These are phyloP conservation scores for Centropus unirufus DNA, from an alignment of 2,113 vertebrate genomes.

Conservation along the genomic window DNA sequence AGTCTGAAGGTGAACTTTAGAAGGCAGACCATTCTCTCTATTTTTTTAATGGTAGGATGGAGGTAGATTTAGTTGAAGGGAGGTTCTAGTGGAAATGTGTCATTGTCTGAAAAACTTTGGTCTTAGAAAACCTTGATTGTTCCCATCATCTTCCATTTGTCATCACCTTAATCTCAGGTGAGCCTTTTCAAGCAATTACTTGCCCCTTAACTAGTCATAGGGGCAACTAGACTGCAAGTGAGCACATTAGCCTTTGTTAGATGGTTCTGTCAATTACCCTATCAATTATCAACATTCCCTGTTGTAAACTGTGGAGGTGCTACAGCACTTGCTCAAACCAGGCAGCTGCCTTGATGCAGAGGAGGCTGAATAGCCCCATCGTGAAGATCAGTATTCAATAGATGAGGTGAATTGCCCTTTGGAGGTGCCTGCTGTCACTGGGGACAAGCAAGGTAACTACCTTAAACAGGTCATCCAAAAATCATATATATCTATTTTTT, in stretches of 20 bases:
- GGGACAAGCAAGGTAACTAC: background rate
- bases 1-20: background rate
- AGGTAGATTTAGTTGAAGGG: background rate
- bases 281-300: background rate
- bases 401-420: background rate
- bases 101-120: background rate
- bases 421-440: background rate
- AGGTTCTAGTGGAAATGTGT: background rate
- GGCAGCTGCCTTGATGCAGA: background rate
- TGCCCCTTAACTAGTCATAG: background rate
- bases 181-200: background rate
- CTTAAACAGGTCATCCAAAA: background rate
- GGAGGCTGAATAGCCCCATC: background rate
- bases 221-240: background rate
- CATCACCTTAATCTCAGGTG: background rate
- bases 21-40: background rate
- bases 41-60: background rate
- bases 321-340: background rate
- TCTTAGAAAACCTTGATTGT: background rate
- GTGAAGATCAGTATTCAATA: background rate
- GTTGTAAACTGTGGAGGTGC: background rate
- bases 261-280: background rate
- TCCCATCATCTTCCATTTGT: background rate
- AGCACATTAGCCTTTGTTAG: rapidly evolving
- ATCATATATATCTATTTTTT: background rate